Conservation (phyloP, 2,888 invertebrate genomes). For the Ophion costatus region DNA sequence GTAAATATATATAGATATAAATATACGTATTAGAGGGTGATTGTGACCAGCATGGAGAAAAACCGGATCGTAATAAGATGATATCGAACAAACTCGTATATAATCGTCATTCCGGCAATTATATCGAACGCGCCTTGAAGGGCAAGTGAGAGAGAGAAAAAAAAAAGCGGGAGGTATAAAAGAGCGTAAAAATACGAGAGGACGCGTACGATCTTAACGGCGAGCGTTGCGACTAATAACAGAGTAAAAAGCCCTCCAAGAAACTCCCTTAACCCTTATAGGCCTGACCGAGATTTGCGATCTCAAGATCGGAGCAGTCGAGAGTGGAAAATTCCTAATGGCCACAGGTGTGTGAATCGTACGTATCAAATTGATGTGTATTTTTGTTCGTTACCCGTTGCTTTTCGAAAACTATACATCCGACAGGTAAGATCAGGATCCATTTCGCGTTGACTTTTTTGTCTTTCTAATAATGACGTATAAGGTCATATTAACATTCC, state of each 20-base stretch:
- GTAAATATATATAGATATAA: neutral
- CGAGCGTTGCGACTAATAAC: slow-evolving; percentile 65
- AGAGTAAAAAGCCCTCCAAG: slow-evolving; percentile 65
- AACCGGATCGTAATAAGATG: slow-evolving; percentile 32
- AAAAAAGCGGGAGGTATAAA: neutral
- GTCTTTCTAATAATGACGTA: too few relatives aligned
- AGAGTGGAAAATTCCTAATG: slow-evolving; percentile 52
- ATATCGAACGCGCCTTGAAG: slow-evolving; percentile 10
- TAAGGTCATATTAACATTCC: too few relatives aligned
- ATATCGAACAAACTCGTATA: slow-evolving; percentile 19
- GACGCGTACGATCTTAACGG: slow-evolving; percentile 23
- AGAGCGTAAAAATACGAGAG: slow-evolving; percentile 37
- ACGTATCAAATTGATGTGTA: neutral
- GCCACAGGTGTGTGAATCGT: neutral
- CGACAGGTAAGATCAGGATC: too few relatives aligned
- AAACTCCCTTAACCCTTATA: slow-evolving; percentile 36
- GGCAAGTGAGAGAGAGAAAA: too few relatives aligned
- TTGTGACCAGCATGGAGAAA: slow-evolving; percentile 16
- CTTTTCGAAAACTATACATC: neutral
- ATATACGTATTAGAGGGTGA: neutral
- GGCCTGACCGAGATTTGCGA: slow-evolving; percentile 34
- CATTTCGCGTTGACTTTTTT: too few relatives aligned
- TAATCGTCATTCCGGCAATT: slow-evolving; percentile 27
- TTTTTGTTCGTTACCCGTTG: neutral
- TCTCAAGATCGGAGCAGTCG: slow-evolving; percentile 9